These are phyloP conservation scores for Chesias legatella DNA, from an alignment of 2,888 invertebrate genomes.

Conservation along the genomic window DNA sequence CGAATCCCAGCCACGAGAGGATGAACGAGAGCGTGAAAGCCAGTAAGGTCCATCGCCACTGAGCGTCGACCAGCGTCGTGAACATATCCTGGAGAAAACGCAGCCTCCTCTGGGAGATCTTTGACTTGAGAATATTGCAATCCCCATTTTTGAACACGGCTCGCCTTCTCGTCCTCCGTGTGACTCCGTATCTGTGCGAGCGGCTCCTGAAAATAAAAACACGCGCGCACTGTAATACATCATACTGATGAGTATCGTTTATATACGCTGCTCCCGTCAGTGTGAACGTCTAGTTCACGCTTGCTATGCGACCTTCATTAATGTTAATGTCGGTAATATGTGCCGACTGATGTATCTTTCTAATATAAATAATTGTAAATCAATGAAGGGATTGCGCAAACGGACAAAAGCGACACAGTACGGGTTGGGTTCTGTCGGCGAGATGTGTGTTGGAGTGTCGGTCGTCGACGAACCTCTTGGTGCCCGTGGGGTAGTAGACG, in stretches of 20 bases:
- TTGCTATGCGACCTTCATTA: slow-evolving; percentile 62
- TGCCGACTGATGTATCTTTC: slow-evolving; percentile 44
- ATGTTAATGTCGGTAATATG: slow-evolving; percentile 66
- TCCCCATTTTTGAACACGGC: slow-evolving; percentile 97
- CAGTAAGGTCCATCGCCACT: slow-evolving; percentile 95
- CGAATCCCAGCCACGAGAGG: slow-evolving; percentile 91
- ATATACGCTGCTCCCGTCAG: slow-evolving; percentile 47
- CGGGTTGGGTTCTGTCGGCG: slow-evolving; percentile 56
- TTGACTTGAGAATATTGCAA: slow-evolving; percentile 95
- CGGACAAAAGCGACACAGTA: slow-evolving; percentile 71
- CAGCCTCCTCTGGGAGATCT: slow-evolving; percentile 88
- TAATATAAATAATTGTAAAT: slow-evolving; percentile 47
- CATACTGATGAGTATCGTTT: slow-evolving; percentile 40
- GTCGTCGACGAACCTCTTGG: slow-evolving; percentile 74
- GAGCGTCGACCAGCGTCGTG: slow-evolving; percentile 93
- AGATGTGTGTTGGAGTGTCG: slow-evolving; percentile 57
- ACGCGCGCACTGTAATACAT: slow-evolving; percentile 40
- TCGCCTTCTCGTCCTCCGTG: slow-evolving; percentile 87
- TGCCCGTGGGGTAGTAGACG: slow-evolving; percentile 72
- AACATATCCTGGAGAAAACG: slow-evolving; percentile 91
- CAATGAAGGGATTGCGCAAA: slow-evolving; percentile 37
- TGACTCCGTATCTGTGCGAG: slow-evolving; percentile 83
- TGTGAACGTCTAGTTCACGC: slow-evolving; percentile 64
- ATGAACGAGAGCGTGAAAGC: slow-evolving; percentile 93
- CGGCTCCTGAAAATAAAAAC: slow-evolving; percentile 82